Conservation (phyloP, 2,113 vertebrate species). For the Psettodes erumei region DNA sequence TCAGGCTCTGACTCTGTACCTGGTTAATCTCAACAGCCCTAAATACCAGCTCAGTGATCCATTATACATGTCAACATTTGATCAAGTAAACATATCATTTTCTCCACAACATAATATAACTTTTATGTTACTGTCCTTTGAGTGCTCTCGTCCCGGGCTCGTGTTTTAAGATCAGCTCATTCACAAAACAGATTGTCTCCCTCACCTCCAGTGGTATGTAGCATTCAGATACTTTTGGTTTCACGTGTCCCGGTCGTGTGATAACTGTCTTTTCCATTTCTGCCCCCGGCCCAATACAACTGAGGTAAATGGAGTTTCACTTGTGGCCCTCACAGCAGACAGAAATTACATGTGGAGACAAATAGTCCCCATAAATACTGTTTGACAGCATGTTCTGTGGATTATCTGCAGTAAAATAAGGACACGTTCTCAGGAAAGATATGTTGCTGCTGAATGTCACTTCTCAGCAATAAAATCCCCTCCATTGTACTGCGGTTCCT, state of each 20-base stretch:
- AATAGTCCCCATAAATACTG: neutral
- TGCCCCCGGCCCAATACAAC: neutral
- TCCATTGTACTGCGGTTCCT: neutral
- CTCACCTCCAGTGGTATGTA: neutral
- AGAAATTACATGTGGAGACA: neutral
- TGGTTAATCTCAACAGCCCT: slow-evolving; percentile 35
- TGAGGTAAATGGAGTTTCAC: neutral
- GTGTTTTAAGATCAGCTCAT: slow-evolving; percentile 3
- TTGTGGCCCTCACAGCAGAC: neutral
- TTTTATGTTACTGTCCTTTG: neutral
- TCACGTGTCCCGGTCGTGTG: neutral
- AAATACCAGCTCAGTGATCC: slow-evolving; percentile 41
- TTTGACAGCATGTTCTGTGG: neutral
- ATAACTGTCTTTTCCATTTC: neutral
- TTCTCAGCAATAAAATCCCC: neutral
- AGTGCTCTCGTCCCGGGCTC: neutral
- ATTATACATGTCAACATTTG: slow-evolving; percentile 3
- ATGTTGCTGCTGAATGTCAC: neutral
- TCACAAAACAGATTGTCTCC: neutral
- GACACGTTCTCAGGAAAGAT: neutral
- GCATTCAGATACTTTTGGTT: neutral
- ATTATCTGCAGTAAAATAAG: neutral
- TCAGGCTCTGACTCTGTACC: slow-evolving; percentile 29
- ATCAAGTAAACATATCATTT: slow-evolving; percentile 25
- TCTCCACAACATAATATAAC: neutral